Conservation (phyloP, 2,113 vertebrate species). For the Corythornis cristatus region DNA sequence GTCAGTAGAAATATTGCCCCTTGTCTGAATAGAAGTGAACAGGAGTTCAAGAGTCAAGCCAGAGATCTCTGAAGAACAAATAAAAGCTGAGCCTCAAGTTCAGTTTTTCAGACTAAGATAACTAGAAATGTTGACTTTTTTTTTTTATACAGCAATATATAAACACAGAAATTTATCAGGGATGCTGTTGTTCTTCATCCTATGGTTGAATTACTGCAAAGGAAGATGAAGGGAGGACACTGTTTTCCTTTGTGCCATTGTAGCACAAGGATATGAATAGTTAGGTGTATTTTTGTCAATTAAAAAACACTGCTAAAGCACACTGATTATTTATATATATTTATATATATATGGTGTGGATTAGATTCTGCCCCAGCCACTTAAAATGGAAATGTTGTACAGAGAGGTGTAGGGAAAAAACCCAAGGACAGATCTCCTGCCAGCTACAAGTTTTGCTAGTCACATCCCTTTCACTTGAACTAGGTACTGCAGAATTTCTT, state of each 20-base stretch:
- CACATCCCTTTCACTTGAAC: neutral
- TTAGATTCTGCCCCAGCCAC: neutral
- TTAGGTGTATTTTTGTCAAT: neutral
- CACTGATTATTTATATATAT: neutral
- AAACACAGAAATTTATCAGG: neutral
- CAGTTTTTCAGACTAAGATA: neutral
- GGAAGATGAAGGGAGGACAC: neutral
- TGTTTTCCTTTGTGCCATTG: neutral
- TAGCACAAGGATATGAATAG: neutral
- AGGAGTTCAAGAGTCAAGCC: neutral
- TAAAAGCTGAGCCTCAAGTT: constrained; percentile 34
- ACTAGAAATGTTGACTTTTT: neutral
- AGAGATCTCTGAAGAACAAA: neutral
- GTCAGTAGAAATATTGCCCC: neutral
- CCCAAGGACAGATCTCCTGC: neutral
- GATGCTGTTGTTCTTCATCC: neutral
- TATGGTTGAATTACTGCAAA: neutral
- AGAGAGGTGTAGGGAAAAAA: neutral
- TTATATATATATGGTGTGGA: neutral
- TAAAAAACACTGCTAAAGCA: neutral
- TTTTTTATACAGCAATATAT: no score
- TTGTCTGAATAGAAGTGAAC: neutral
- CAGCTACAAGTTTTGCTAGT: neutral
- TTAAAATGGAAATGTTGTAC: neutral
- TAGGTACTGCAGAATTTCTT: neutral